Percentiles rank a stretch among this genome's conserved stretches.
phyloP scores from a whole-genome alignment of 2,113 vertebrate genomes.

The Tachysurus vachellii region DNA sequence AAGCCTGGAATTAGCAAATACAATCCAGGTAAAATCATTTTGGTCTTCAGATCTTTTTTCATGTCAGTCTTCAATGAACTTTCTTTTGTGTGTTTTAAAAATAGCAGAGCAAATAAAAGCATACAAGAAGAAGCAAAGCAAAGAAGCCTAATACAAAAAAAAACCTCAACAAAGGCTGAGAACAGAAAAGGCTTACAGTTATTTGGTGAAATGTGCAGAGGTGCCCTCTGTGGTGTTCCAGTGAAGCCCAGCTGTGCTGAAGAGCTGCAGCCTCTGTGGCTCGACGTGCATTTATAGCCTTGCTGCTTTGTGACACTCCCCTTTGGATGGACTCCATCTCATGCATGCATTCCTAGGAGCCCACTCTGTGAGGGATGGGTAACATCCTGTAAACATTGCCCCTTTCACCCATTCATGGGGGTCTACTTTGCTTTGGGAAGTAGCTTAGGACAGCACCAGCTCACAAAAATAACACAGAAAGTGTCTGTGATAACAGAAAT shows the following conservation, averaged over 20 bases:
- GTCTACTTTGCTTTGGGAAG: constrained; percentile 42
- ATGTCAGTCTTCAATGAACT: constrained; percentile 8
- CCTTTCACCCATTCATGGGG: constrained; percentile 55
- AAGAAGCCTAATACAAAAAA: constrained; percentile 18
- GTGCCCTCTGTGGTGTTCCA: constrained; percentile 62
- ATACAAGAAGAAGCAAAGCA: constrained; percentile 19
- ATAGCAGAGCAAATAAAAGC: constrained; percentile 14
- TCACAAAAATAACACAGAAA: constrained; percentile 52
- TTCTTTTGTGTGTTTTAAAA: constrained; percentile 22
- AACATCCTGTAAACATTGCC: constrained; percentile 75
- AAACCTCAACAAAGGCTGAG: constrained; percentile 26
- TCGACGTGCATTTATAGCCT: constrained; percentile 70
- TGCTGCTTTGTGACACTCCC: constrained; percentile 69
- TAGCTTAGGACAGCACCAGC: constrained; percentile 40
- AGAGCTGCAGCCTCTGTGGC: constrained; percentile 67
- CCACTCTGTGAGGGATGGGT: constrained; percentile 70
- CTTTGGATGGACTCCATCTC: constrained; percentile 74
- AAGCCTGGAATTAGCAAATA: constrained; percentile 15
- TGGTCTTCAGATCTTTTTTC: neutral
- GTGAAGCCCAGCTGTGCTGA: constrained; percentile 69
- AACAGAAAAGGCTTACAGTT: constrained; percentile 65
- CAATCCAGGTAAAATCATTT: constrained; percentile 6
- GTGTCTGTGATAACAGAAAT: constrained; percentile 38
- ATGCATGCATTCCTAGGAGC: constrained; percentile 73
- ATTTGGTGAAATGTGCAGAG: constrained; percentile 60